These are phyloP conservation scores for Pelodiscus sinensis DNA, from an alignment of 2,113 vertebrate species.

Conservation along the genomic window DNA sequence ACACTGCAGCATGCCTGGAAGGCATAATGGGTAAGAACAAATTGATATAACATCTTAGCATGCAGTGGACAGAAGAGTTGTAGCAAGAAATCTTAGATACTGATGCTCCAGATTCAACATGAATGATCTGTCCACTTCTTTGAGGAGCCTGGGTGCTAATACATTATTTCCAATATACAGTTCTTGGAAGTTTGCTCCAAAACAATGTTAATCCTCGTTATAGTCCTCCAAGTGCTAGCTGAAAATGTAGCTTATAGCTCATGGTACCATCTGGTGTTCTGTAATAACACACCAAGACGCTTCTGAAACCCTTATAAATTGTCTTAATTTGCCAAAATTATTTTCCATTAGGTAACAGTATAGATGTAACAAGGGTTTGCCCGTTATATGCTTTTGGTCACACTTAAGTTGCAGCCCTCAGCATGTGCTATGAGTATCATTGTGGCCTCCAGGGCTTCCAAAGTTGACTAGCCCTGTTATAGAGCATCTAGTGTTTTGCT, in stretches of 20 bases:
- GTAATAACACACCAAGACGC: neutral
- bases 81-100: neutral
- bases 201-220: neutral
- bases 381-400: neutral
- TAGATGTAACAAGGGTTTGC: rapidly evolving
- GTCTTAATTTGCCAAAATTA: neutral
- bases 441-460: no score
- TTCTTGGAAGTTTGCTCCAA: neutral
- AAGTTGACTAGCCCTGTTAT: no score
- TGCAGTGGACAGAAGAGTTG: neutral
- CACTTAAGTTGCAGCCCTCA: no score
- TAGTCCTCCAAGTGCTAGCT: neutral
- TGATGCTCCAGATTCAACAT: neutral
- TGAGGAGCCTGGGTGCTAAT: neutral
- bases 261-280: neutral
- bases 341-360: neutral
- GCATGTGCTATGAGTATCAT: no score
- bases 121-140: neutral
- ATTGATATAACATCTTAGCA: neutral
- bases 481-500: neutral
- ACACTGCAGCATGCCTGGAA: neutral
- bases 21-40: neutral
- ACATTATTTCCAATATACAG: neutral
- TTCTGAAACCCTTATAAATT: neutral
- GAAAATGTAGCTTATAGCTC: neutral